Conservation (phyloP, 2,888 invertebrate species). For the Eretmocerus hayati region DNA sequence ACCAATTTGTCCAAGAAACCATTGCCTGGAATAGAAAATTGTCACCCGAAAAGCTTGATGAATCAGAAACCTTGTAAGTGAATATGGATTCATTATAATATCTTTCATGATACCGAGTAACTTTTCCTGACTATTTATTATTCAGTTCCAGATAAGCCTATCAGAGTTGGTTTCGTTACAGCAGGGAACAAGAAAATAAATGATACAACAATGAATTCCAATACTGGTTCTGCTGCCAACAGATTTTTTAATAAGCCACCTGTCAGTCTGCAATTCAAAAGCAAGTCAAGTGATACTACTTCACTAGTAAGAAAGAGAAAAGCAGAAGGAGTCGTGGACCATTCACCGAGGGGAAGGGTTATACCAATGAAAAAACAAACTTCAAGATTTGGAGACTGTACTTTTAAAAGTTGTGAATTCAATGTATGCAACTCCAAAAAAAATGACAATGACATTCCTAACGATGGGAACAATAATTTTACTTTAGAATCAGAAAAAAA, state of each 20-base stretch:
- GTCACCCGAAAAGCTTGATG: too few species aligned
- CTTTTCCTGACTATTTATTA: neutral
- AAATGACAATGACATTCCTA: too few species aligned
- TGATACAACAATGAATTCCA: neutral
- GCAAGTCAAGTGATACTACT: neutral
- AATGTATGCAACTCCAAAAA: too few species aligned
- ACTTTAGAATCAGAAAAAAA: too few species aligned
- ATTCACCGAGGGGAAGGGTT: neutral
- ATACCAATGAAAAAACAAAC: neutral
- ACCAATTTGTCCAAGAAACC: too few species aligned
- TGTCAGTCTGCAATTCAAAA: neutral
- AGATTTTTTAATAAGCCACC: neutral
- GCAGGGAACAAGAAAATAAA: neutral
- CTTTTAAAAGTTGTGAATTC: neutral
- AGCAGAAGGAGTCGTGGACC: neutral
- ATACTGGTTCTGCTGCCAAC: neutral
- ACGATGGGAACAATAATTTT: too few species aligned
- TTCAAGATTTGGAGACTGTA: neutral
- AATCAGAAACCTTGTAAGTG: too few species aligned
- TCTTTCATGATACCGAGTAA: neutral
- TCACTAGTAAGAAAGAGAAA: neutral
- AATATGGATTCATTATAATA: too few species aligned
- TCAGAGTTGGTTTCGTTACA: neutral
- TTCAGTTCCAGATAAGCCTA: neutral
- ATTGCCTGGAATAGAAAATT: too few species aligned